These are phyloP conservation scores for Crotalus adamanteus DNA, from an alignment of 2,797 vertebrate species.

Conservation along the genomic window DNA sequence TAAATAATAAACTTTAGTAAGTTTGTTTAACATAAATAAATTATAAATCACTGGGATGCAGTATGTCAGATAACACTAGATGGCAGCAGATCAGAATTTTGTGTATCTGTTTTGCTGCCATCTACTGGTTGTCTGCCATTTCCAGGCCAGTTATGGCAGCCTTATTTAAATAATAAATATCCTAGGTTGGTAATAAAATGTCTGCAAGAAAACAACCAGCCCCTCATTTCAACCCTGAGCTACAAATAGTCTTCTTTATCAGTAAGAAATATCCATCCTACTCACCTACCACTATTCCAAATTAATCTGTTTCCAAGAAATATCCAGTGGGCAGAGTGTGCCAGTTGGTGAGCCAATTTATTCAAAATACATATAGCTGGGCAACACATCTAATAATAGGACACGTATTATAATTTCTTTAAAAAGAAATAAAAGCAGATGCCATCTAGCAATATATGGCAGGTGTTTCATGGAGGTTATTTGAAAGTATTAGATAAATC, in stretches of 20 bases:
- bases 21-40: neutral
- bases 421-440: constrained; percentile 36
- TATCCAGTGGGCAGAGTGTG: constrained; percentile 38
- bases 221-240: neutral
- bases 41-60: neutral
- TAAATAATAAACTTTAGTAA: neutral
- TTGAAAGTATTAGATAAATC: neutral
- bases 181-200: neutral
- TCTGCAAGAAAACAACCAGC: neutral
- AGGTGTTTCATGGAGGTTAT: neutral
- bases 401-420: constrained; percentile 31
- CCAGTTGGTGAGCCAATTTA: constrained; percentile 65
- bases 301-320: constrained; percentile 51
- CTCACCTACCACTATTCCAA: constrained; percentile 1
- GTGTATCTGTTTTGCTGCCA: neutral
- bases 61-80: neutral
- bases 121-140: neutral
- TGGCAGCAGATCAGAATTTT: neutral
- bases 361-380: constrained; percentile 60
- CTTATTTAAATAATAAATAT: neutral
- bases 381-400: constrained; percentile 61
- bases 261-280: neutral
- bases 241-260: neutral
- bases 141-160: neutral
- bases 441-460: constrained; percentile 5